Evolutionary conservation across 2,888 invertebrate genomes (phyloP).

Genomic region (Trissolcus brochymenae): DNA sequence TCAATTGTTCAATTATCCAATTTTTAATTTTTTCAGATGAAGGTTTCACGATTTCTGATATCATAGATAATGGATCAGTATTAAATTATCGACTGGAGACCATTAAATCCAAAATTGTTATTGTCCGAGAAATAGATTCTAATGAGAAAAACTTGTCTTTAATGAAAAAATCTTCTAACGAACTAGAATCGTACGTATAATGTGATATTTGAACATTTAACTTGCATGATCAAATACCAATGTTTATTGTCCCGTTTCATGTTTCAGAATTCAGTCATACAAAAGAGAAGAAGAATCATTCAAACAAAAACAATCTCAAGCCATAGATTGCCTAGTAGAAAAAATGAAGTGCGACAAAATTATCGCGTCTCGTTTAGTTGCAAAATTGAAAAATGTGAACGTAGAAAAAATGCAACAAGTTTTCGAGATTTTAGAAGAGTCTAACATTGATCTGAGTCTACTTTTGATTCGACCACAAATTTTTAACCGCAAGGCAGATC

Average conservation of each 20-base stretch:
- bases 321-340: conserved; percentile 6
- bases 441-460: conserved; percentile 1
- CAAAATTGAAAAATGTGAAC: conserved; percentile 8
- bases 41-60: conserved; percentile 10
- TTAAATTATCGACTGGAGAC: conserved; percentile 5
- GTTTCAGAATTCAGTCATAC: background rate
- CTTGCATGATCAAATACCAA: background rate
- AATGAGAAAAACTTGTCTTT: background rate
- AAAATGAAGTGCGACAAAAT: conserved; percentile 17
- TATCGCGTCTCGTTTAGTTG: background rate
- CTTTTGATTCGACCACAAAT: background rate
- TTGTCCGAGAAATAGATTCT: background rate
- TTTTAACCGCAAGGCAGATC: conserved; percentile 2
- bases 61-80: background rate
- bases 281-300: background rate
- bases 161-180: background rate
- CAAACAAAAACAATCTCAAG: background rate
- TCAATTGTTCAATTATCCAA: background rate
- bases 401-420: conserved; percentile 8
- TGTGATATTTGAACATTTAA: background rate
- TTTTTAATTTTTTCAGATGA: conserved; percentile 19
- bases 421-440: conserved; percentile 10
- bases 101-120: conserved; percentile 1
- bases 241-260: background rate
- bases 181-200: background rate